A percentile compares a stretch with the other conserved stretches of the same genome.
Evolutionary conservation across 2,797 vertebrate genomes (phyloP).

Genomic region (Tachyglossus aculeatus): DNA sequence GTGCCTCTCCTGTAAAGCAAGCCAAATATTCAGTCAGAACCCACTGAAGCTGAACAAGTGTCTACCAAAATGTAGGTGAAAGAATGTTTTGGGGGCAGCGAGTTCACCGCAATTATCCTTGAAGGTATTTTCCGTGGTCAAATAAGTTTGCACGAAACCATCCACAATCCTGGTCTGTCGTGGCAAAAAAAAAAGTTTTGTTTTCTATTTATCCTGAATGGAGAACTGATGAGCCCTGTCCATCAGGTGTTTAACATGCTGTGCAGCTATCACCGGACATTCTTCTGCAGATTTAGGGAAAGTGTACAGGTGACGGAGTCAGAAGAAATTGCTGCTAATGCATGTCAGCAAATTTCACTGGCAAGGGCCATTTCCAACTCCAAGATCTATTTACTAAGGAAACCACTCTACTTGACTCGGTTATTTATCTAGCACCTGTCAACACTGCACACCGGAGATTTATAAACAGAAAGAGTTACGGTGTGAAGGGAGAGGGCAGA

Average conservation of each 20-base stretch:
- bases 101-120: background rate
- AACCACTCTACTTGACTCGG: background rate
- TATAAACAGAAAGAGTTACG: no score
- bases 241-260: background rate
- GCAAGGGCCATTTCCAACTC: background rate
- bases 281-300: background rate
- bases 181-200: no score
- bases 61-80: background rate
- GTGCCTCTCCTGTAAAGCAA: no score
- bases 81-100: background rate
- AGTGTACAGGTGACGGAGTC: background rate
- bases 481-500: conserved; percentile 8
- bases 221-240: background rate
- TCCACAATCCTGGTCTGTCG: no score
- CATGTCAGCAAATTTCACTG: background rate
- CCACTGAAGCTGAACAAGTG: conserved; percentile 16
- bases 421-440: background rate
- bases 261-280: background rate
- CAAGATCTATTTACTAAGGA: background rate
- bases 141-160: background rate
- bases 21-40: conserved; percentile 8
- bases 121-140: background rate
- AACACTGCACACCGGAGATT: background rate
- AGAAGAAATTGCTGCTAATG: background rate
- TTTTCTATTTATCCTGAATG: background rate